A percentile compares a stretch with the other conserved stretches of the same genome.
Conservation (phyloP, 2,113 vertebrate species). For the Peromyscus maniculatus region DNA sequence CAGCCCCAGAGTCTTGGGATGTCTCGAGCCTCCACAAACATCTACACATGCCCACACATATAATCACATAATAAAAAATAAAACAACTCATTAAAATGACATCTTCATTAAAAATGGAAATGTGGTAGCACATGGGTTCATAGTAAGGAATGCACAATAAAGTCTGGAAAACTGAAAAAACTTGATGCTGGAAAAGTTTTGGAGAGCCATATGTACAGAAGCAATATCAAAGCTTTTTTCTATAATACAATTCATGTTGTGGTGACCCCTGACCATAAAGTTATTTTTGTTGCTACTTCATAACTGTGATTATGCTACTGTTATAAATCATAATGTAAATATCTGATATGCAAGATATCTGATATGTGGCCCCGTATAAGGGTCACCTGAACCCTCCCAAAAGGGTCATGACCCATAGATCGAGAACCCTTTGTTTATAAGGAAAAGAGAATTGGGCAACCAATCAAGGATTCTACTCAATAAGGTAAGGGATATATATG, state of each 20-base stretch:
- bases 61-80: not conserved
- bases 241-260: not conserved
- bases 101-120: not conserved
- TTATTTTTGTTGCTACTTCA: not conserved
- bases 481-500: not conserved
- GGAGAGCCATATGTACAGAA: not conserved
- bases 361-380: too few relatives aligned
- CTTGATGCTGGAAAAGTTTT: not conserved
- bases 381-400: too few relatives aligned
- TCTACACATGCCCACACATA: not conserved
- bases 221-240: not conserved
- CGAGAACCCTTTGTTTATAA: not conserved
- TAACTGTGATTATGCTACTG: not conserved
- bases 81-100: not conserved
- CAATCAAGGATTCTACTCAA: not conserved
- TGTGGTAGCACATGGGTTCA: not conserved
- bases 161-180: slow-evolving; percentile 6
- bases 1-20: not conserved
- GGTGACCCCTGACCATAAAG: not conserved
- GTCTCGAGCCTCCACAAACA: not conserved
- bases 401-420: too few relatives aligned
- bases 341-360: not conserved
- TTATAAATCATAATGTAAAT: not conserved
- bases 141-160: not conserved
- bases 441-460: not conserved